phyloP scores from a whole-genome alignment of 2,797 vertebrate genomes.

The Esox lucius region DNA sequence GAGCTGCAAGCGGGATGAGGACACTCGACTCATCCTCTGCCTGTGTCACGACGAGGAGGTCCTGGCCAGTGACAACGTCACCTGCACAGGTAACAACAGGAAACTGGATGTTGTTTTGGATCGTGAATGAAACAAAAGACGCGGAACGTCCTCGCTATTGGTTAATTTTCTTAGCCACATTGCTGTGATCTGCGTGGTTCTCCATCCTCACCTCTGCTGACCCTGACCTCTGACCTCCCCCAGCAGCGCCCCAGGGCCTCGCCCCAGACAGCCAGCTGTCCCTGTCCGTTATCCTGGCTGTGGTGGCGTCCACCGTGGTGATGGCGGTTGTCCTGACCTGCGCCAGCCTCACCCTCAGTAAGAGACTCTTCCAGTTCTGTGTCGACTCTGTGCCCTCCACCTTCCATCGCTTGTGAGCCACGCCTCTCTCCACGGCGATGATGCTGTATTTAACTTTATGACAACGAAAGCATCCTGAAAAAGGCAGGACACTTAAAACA shows the following conservation, averaged over 20 bases:
- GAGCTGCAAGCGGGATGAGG: conserved; percentile 80
- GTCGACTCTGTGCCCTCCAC: conserved; percentile 70
- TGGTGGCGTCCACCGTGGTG: conserved; percentile 79
- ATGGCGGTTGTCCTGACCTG: conserved; percentile 82
- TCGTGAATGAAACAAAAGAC: background rate
- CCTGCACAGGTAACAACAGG: conserved; percentile 64
- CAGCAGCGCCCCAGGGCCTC: conserved; percentile 60
- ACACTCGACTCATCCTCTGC: conserved; percentile 76
- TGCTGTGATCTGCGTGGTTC: background rate
- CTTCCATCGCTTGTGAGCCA: conserved; percentile 75
- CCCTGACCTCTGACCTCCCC: background rate
- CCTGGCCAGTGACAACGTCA: conserved; percentile 82
- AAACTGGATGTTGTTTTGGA: background rate
- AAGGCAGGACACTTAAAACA: conserved; percentile 14
- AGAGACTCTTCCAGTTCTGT: conserved; percentile 76
- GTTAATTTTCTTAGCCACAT: background rate
- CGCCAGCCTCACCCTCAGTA: conserved; percentile 85
- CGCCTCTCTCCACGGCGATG: background rate
- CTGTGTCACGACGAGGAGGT: conserved; percentile 81
- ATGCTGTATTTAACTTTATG: background rate
- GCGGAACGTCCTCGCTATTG: background rate
- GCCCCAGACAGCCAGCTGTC: conserved; percentile 70
- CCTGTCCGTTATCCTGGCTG: conserved; percentile 80
- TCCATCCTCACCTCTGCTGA: background rate
- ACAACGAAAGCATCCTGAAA: background rate